Evolutionary conservation across 2,797 vertebrate species (phyloP).

Genomic region (Chelon auratus): DNA sequence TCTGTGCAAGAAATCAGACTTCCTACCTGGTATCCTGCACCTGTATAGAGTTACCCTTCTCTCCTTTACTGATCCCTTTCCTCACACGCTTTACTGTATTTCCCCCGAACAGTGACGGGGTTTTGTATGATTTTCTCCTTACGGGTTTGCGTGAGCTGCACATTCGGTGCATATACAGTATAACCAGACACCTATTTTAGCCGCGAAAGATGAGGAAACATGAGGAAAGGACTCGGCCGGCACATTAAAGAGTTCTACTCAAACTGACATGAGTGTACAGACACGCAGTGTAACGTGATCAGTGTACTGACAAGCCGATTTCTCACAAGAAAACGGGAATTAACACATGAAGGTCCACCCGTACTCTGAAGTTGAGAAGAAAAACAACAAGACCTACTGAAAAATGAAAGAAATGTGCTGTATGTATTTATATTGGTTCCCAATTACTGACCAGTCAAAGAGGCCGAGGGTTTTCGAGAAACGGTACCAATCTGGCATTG

Average conservation of each 20-base stretch:
- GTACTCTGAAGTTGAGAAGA: conserved; percentile 21
- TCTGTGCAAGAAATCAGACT: conserved; percentile 62
- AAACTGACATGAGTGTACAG: not conserved
- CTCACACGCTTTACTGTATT: conserved; percentile 61
- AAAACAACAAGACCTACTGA: conserved; percentile 49
- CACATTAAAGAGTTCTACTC: conserved; percentile 13
- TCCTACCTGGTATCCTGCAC: conserved; percentile 71
- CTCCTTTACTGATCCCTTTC: conserved; percentile 55
- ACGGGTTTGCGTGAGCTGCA: no score
- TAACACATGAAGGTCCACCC: conserved; percentile 42
- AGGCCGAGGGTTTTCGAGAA: conserved; percentile 50
- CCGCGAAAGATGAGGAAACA: conserved; percentile 10
- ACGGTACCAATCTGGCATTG: conserved; percentile 62
- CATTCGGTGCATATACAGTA: conserved; percentile 19
- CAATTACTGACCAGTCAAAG: conserved; percentile 71
- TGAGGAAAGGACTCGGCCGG: conserved; percentile 14
- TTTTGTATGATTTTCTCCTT: no score
- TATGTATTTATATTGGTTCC: conserved; percentile 55
- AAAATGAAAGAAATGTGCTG: conserved; percentile 13
- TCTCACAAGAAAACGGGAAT: conserved; percentile 29
- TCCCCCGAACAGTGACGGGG: conserved; percentile 54
- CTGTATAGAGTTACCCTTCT: conserved; percentile 72
- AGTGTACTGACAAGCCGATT: conserved; percentile 27
- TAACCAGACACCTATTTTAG: conserved; percentile 11
- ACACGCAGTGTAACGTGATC: conserved; percentile 12